Percentiles rank a stretch among this genome's conserved stretches.
Conservation (phyloP, 2,888 invertebrate species). For the Mechanitis mazaeus region DNA sequence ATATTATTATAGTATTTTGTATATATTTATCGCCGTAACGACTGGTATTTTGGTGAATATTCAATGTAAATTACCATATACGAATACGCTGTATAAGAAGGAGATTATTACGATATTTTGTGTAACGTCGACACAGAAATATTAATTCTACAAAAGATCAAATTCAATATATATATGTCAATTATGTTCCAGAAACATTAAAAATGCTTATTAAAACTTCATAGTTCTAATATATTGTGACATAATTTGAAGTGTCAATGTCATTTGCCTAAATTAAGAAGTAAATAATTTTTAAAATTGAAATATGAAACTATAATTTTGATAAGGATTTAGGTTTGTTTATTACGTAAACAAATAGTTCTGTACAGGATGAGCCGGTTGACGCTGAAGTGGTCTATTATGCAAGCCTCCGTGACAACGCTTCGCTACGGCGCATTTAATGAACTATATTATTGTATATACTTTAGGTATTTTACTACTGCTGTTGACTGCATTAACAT, state of each 20-base stretch:
- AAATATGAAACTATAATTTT: background rate
- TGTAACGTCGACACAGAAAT: slow-evolving; percentile 14
- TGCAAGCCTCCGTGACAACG: background rate
- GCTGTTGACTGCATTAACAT: too few species aligned
- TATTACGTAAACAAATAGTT: background rate
- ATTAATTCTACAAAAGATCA: too few species aligned
- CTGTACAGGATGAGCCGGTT: background rate
- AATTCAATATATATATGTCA: too few species aligned
- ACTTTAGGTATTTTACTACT: background rate
- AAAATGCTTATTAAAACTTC: too few species aligned
- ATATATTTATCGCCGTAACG: background rate
- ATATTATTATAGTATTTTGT: too few species aligned
- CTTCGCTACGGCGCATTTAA: background rate
- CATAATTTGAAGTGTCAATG: background rate
- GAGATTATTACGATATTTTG: slow-evolving; percentile 29
- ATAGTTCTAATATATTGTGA: too few species aligned
- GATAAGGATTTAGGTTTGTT: background rate
- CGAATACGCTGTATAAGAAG: slow-evolving; percentile 33
- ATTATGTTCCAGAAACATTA: too few species aligned
- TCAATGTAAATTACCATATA: slow-evolving; percentile 38
- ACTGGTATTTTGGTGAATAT: slow-evolving; percentile 34
- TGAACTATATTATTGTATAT: background rate
- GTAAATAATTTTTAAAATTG: background rate
- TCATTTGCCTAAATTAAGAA: background rate
- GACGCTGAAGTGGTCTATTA: background rate